Conservation (phyloP, 2,113 vertebrate species). For the Phalacrocorax brasilianus region DNA sequence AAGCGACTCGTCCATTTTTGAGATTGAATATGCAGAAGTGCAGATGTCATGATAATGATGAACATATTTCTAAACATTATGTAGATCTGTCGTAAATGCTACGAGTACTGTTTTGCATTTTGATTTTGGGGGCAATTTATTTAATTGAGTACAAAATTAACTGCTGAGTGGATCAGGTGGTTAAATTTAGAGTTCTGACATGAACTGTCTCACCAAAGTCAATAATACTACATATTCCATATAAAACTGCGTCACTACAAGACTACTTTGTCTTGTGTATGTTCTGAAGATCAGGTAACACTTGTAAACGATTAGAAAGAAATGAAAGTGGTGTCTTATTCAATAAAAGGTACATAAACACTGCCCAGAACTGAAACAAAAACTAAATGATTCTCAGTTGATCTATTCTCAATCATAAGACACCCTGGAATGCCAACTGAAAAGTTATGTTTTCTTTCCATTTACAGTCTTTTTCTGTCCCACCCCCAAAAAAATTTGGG, state of each 20-base stretch:
- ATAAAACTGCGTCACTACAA: background rate
- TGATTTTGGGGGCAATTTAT: background rate
- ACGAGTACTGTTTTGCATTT: background rate
- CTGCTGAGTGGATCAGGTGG: background rate
- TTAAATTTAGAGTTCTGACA: background rate
- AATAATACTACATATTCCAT: background rate
- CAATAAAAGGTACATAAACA: background rate
- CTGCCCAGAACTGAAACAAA: background rate
- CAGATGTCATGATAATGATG: background rate
- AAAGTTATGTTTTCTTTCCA: background rate
- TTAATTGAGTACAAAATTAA: background rate
- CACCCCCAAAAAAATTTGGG: background rate
- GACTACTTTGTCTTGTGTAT: background rate
- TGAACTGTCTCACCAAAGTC: background rate
- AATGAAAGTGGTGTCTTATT: background rate
- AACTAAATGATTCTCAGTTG: background rate
- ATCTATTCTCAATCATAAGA: background rate
- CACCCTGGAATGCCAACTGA: background rate
- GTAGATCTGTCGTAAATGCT: background rate
- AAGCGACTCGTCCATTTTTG: background rate
- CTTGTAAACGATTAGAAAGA: background rate
- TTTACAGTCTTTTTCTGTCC: background rate
- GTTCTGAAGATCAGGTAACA: background rate
- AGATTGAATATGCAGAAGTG: background rate
- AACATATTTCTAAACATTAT: background rate